These are phyloP conservation scores for Allacma fusca DNA, from an alignment of 2,888 invertebrate species.

Conservation along the genomic window DNA sequence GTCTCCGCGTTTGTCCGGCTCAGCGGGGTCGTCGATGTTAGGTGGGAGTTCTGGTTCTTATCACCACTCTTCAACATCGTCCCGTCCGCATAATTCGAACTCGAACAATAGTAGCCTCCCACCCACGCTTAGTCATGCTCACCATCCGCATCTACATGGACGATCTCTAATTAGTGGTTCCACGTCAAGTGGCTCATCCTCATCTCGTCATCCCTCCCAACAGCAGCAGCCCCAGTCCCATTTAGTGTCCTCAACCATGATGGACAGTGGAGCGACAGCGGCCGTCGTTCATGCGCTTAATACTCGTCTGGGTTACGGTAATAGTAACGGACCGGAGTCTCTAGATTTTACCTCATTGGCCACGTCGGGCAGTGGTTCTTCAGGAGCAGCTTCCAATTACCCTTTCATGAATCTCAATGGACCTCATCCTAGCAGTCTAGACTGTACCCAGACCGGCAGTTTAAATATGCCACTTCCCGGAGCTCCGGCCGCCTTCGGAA, in stretches of 20 bases:
- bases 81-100: slow-evolving; percentile 59
- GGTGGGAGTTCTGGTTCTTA: slow-evolving; percentile 42
- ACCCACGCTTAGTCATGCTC: slow-evolving; percentile 57
- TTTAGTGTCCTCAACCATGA: slow-evolving; percentile 56
- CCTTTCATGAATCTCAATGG: slow-evolving; percentile 62
- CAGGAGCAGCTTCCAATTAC: slow-evolving; percentile 65
- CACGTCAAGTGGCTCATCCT: slow-evolving; percentile 44
- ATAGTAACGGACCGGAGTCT: slow-evolving; percentile 61
- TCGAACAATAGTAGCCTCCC: slow-evolving; percentile 54
- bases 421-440: slow-evolving; percentile 62
- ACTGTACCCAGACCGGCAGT: slow-evolving; percentile 65
- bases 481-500: slow-evolving; percentile 51
- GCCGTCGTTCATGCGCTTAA: slow-evolving; percentile 52
- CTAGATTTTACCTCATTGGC: slow-evolving; percentile 66
- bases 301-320: slow-evolving; percentile 55
- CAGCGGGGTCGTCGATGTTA: slow-evolving; percentile 39
- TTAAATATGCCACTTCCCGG: slow-evolving; percentile 64
- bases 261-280: slow-evolving; percentile 55
- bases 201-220: slow-evolving; percentile 48
- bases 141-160: slow-evolving; percentile 61
- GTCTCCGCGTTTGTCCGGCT: slow-evolving; percentile 67
- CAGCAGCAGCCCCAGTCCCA: slow-evolving; percentile 48
- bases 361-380: slow-evolving; percentile 64
- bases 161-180: slow-evolving; percentile 57
- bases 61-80: slow-evolving; percentile 45